These are phyloP conservation scores for Heliocidaris erythrogramma DNA, from an alignment of 35 echinoderm and acorn worm species.

Conservation along the genomic window DNA sequence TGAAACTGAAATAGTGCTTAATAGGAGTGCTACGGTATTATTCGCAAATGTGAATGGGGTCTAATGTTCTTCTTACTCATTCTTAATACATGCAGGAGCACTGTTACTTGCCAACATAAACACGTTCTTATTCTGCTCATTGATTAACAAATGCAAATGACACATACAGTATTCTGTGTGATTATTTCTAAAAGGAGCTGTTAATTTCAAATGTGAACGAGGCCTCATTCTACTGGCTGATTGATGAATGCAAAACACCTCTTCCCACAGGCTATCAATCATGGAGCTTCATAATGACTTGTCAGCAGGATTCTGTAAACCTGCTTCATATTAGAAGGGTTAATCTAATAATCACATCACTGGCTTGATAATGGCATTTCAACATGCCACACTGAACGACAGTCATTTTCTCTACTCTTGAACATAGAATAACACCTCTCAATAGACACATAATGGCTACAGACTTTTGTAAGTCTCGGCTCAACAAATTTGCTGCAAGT, in stretches of 20 bases:
- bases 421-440: neutral
- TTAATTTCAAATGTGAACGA: neutral
- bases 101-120: neutral
- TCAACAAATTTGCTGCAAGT: too few relatives aligned
- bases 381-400: neutral
- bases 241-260: neutral
- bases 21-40: too few relatives aligned
- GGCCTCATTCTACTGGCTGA: neutral
- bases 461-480: too few relatives aligned
- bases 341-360: neutral
- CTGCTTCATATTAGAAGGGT: neutral
- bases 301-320: neutral
- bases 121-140: too few relatives aligned
- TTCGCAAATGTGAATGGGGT: too few relatives aligned
- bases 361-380: neutral
- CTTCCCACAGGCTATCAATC: neutral
- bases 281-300: neutral
- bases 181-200: neutral
- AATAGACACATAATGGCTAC: neutral
- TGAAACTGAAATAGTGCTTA: too few relatives aligned
- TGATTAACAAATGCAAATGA: neutral
- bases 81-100: too few relatives aligned
- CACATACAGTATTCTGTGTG: neutral
- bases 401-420: neutral
- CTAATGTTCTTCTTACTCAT: too few relatives aligned